phyloP scores from a whole-genome alignment of 2,113 vertebrate species.

The Brachypteracias leptosomus region DNA sequence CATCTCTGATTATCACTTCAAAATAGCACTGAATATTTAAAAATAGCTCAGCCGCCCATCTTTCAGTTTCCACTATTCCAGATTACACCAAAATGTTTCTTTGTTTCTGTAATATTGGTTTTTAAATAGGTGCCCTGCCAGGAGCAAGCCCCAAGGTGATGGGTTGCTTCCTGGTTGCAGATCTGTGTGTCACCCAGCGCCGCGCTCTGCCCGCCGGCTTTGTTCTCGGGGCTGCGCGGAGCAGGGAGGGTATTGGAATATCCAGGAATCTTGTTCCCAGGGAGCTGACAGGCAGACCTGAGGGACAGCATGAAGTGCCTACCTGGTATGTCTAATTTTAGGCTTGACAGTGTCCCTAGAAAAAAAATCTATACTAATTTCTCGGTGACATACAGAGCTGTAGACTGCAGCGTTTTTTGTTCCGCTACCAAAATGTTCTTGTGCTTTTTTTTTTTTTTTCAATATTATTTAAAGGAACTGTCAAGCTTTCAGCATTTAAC shows the following conservation, averaged over 20 bases:
- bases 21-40: conserved; percentile 36
- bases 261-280: conserved; percentile 57
- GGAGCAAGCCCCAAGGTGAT: conserved; percentile 34
- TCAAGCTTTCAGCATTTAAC: conserved; percentile 45
- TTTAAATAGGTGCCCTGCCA: background rate
- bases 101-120: background rate
- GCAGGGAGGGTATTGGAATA: conserved; percentile 48
- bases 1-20: conserved; percentile 61
- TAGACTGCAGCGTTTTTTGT: conserved; percentile 59
- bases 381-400: conserved; percentile 23
- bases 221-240: background rate
- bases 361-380: conserved; percentile 72
- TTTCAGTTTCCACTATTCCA: background rate
- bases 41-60: accelerated
- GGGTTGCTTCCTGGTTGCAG: conserved; percentile 34
- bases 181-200: conserved; percentile 10
- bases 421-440: conserved; percentile 16
- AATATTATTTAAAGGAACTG: conserved; percentile 62
- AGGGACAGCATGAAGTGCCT: conserved; percentile 52
- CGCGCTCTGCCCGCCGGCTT: conserved; percentile 48
- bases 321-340: conserved; percentile 72
- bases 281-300: conserved; percentile 66
- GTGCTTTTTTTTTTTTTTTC: background rate
- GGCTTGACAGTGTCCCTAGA: conserved; percentile 59
- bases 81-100: background rate